Evolutionary conservation across 1,140 invertebrate species (phyloP).

Genomic region (Artemia franciscana): DNA sequence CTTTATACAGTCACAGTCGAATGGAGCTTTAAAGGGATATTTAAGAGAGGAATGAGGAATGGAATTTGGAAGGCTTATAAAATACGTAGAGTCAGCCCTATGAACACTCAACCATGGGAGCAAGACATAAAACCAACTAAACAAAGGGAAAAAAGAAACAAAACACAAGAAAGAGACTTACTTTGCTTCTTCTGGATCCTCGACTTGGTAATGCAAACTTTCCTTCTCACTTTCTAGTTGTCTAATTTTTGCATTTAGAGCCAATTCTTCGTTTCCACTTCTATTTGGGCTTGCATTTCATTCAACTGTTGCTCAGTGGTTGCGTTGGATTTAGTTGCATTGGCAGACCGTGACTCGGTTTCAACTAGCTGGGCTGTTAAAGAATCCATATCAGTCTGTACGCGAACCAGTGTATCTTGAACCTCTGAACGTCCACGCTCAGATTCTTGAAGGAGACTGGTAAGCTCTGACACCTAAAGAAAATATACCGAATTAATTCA

Average conservation of each 20-base stretch:
- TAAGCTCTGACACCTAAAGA: slow-evolving; percentile 6
- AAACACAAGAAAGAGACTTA: too few relatives aligned
- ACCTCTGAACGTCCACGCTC: slow-evolving; percentile 31
- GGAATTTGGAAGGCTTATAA: too few relatives aligned
- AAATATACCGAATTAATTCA: too few relatives aligned
- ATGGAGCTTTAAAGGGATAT: too few relatives aligned
- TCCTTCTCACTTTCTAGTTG: slow-evolving; percentile 74
- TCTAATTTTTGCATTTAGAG: slow-evolving; percentile 59
- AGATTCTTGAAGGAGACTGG: slow-evolving; percentile 5
- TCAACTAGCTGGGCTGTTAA: slow-evolving; percentile 56
- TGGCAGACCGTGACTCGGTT: slow-evolving; percentile 45
- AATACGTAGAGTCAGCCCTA: too few relatives aligned
- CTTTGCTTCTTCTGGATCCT: slow-evolving; percentile 81
- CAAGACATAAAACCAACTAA: neutral
- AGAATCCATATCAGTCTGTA: slow-evolving; percentile 26
- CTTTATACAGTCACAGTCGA: too few relatives aligned
- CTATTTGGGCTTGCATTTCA: slow-evolving; percentile 50
- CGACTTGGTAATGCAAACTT: slow-evolving; percentile 61
- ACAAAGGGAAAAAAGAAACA: neutral
- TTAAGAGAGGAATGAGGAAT: too few relatives aligned
- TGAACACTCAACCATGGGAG: too few relatives aligned
- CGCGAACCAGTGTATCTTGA: slow-evolving; percentile 42
- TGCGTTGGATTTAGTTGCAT: slow-evolving; percentile 51
- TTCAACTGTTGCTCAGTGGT: slow-evolving; percentile 55
- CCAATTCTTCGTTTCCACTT: slow-evolving; percentile 82